Evolutionary conservation across 2,113 vertebrate genomes (phyloP), one percentile per base, ranked within the genome.

Genomic region (Bambusicola thoracicus): DNA sequence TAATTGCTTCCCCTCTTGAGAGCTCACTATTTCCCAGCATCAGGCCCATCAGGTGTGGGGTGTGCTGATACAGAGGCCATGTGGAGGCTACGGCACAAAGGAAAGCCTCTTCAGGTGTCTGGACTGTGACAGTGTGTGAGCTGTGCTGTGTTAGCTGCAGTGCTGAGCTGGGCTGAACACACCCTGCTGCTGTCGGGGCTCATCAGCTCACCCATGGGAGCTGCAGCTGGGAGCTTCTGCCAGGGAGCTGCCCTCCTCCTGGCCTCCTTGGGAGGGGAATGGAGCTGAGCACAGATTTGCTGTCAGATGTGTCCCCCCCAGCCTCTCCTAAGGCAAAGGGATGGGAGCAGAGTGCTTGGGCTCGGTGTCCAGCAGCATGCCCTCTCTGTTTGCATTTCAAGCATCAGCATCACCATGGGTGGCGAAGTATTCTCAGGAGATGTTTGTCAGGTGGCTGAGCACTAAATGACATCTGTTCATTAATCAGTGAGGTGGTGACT

Each of bases 401-500:
- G 46, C 1, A 1, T 80, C 69, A 48, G 65, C 53, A 62, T 72
- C 1, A 0, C 68, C 51, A 84, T 44, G 43, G 56, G 48, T 88
- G 90, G 51, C 82, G 84, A 53, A 56, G 11, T n/a, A 61, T 88
- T 93, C 90, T 48, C 44, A 18, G 9, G 69, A 81, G 36, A 21
- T 49, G 29, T 88, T 92, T 87, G 69, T 77, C 0, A 11, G 44
- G 43, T 77, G 73, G 69, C 85, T 81, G 82, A 88, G 85, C 27
- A 41, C 80, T 62, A 41, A 87, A 56, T 36, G 87, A 81, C 79
- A 74, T 48, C 29, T 59, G 25, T 24, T 94, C 20, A 10, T 87
- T 89, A 91, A 90, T 92, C 79, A 91, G 76, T 2, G 2, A 88
- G 84, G 76, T 73, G 86, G 76, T 86, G 81, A 48, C 83, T 81